Evolutionary conservation across 2,797 vertebrate genomes (phyloP), one percentile per base, ranked within the genome.

Genomic region (Alfaro cultratus): DNA sequence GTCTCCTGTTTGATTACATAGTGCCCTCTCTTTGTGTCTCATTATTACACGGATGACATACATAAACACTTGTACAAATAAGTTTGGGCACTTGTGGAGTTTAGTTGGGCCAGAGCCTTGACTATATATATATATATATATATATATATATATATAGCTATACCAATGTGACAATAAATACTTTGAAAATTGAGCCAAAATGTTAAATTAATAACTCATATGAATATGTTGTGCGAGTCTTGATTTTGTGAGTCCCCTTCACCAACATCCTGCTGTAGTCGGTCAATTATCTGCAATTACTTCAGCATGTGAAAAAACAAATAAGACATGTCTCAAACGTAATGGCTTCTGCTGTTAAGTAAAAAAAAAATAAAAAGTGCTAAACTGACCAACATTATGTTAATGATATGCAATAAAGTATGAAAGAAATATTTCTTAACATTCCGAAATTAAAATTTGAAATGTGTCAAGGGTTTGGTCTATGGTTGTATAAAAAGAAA

Each of bases 1-100:
- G 89, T 88, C 92, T 90, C 88, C 94, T 93, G 92, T 94, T 89
- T 90, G 89, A 94, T 94, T 93, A 91, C 87, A 90, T 90, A 89
- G 88, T 85, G 80, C 83, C 78, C 74, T 89, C 88, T 81, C 85
- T 87, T 89, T 90, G 88, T 91, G 85, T 93, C 89, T 93, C 86
- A 91, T 93, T 93, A 93, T 89, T 81, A 88, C 90, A 95, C 90
- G 92, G 91, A 91, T 92, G 83, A 90, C 90, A 83, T 45, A 84
- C 62, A 81, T 86, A 80, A 87, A 86, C 78, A 87, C 13, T 9
- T 74, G 55, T 41, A 51, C 26, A 39, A 71, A 45, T 71, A 76
- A 53, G 74, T 70, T 55, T 34, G 72, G 5, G 74, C 0, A 3
- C 9, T 36, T 60, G 41, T 21, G 31, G 6, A 47, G 13, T n/a